Base-by-base conservation (phyloP, 2,113 vertebrate species). In the Chlorocebus sabaeus region DNA sequence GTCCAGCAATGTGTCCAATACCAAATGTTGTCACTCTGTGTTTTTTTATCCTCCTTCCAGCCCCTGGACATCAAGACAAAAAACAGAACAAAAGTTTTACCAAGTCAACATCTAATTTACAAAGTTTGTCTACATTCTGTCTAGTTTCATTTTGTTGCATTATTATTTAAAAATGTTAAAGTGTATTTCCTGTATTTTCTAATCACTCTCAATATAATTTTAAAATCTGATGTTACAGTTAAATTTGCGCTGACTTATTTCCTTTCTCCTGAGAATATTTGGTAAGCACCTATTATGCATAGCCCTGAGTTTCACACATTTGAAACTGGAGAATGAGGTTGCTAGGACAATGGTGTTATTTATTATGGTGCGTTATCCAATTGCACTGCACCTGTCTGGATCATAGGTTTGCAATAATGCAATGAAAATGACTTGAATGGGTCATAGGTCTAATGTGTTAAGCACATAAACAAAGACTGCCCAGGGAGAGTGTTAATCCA, bases 391-490 rank as follows among this genome's bases (percentile, higher is more conserved):
- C 95, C 96, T 96, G 76, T 82, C 93, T 61, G 97, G 87, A 95
- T 90, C 93, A 90, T 16, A 76, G 95, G 64, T 95, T 97, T 81
- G 76, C 76, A 97, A 79, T 96, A 96, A 92, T 70, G 90, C 96
- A 94, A 87, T 45, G 93, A 92, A 97, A 95, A 90, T 70, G 84
- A 95, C 96, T 86, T 64, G 89, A 82, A 82, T 40, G 95, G 97
- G 98, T 97, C 97, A 98, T n/a, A 85, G 97, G 98, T 95, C 97
- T 97, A 97, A 97, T 96, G 88, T 68, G 84, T 92, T 78, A 96
- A 96, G 95, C 97, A 82, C 90, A 97, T 96, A 97, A 98, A 98
- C 96, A 97, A 97, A 98, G 97, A 70, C 93, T 90, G 95, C 92
- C 76, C 67, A 55, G 45, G 70, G 97, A 97, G 92, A 93, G 73